Percentiles rank a stretch among this genome's conserved stretches.
These are phyloP conservation scores for Parnassius smintheus DNA, from an alignment of 2,888 invertebrate species.

Conservation along the genomic window DNA sequence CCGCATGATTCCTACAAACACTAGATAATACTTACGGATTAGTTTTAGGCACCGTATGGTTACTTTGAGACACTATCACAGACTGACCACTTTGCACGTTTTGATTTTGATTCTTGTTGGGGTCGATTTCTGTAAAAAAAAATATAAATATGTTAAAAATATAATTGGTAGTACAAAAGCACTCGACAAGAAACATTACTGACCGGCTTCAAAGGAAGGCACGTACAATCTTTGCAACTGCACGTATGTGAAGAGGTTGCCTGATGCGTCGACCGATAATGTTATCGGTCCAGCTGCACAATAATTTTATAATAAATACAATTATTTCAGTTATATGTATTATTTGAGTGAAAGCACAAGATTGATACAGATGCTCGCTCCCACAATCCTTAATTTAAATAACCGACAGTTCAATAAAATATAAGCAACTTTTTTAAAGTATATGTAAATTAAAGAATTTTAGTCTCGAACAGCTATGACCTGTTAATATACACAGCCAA, in stretches of 20 bases:
- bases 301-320: slow-evolving; percentile 4
- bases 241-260: slow-evolving; percentile 72
- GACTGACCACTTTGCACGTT: slow-evolving; percentile 55
- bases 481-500: too few species aligned
- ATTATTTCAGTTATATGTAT: too few species aligned
- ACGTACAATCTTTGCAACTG: slow-evolving; percentile 68
- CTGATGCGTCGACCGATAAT: slow-evolving; percentile 68
- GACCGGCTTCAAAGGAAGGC: slow-evolving; percentile 61
- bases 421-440: too few species aligned
- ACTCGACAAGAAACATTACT: slow-evolving; percentile 24
- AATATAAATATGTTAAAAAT: neutral
- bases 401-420: too few species aligned
- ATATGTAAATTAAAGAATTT: too few species aligned
- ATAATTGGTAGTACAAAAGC: neutral
- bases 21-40: slow-evolving; percentile 53
- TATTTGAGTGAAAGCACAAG: too few species aligned
- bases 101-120: slow-evolving; percentile 36
- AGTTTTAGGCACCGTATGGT: slow-evolving; percentile 51
- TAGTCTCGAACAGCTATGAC: too few species aligned
- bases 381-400: too few species aligned
- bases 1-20: neutral
- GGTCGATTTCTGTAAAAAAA: slow-evolving; percentile 27
- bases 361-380: too few species aligned
- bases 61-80: slow-evolving; percentile 76
- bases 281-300: slow-evolving; percentile 61